These are phyloP conservation scores for Cartodere bifasciata DNA, from an alignment of 2,888 invertebrate genomes.

Conservation along the genomic window DNA sequence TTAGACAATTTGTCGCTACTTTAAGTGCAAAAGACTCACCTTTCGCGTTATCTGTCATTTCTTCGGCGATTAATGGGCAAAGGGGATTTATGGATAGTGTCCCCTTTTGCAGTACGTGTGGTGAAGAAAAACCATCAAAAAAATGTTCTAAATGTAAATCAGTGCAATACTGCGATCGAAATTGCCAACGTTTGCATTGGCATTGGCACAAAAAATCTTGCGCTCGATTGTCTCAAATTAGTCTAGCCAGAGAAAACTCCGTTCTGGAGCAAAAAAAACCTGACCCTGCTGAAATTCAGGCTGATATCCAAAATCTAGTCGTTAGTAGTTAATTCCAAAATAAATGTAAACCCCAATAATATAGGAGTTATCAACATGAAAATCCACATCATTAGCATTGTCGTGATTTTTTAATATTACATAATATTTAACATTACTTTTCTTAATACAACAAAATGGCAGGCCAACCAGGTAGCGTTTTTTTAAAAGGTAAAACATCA, in stretches of 20 bases:
- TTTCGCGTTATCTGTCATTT: conserved; percentile 57
- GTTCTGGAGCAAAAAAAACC: no score
- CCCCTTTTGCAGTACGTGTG: conserved; percentile 72
- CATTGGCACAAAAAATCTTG: conserved; percentile 82
- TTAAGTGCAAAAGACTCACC: conserved; percentile 63
- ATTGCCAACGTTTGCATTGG: conserved; percentile 91
- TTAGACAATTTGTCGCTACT: conserved; percentile 72
- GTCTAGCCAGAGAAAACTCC: conserved; percentile 14
- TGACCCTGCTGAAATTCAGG: conserved; percentile 22
- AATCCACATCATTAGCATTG: no score
- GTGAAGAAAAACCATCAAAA: conserved; percentile 78
- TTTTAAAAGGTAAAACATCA: no score
- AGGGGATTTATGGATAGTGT: conserved; percentile 59
- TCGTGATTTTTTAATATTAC: no score
- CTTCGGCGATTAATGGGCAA: conserved; percentile 78
- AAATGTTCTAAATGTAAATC: conserved; percentile 91
- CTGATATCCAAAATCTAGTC: conserved; percentile 26
- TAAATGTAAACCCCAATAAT: no score
- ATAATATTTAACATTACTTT: no score
- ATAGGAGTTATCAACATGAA: no score
- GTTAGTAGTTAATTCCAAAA: conserved; percentile 15
- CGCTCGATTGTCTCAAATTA: conserved; percentile 41
- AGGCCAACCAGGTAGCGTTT: no score
- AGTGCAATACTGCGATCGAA: conserved; percentile 86
- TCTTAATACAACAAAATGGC: no score